Conservation (phyloP, 30 jellyfish, hydroid and myxozoan genomes). For the Pelagia noctiluca region DNA sequence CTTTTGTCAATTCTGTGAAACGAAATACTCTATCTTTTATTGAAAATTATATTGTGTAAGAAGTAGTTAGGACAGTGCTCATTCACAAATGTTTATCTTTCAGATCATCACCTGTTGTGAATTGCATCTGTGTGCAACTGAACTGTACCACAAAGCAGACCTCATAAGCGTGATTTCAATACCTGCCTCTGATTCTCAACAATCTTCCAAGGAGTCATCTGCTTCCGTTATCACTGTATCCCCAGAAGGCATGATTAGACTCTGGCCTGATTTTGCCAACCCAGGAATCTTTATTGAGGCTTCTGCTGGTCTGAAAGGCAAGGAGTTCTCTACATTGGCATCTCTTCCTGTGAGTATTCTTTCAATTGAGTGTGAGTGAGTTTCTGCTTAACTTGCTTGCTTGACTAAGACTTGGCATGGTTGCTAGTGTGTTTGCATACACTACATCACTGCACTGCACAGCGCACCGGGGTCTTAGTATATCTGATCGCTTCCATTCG, state of each 20-base stretch:
- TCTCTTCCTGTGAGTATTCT: slow-evolving; percentile 63
- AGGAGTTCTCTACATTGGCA: slow-evolving; percentile 73
- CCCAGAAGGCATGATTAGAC: slow-evolving; percentile 88
- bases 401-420: no score
- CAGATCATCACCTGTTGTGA: slow-evolving; percentile 81
- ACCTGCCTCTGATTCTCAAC: slow-evolving; percentile 35
- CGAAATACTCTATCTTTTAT: no score
- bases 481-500: no score
- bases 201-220: slow-evolving; percentile 36
- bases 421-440: no score
- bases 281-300: slow-evolving; percentile 81
- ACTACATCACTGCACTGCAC: no score
- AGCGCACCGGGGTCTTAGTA: no score
- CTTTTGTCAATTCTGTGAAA: no score
- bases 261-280: slow-evolving; percentile 85
- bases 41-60: no score
- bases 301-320: slow-evolving; percentile 77
- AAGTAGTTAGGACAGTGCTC: no score
- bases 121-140: slow-evolving; percentile 83
- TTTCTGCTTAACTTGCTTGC: no score
- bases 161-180: slow-evolving; percentile 73
- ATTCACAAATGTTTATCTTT: no score
- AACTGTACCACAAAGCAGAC: slow-evolving; percentile 84
- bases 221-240: slow-evolving; percentile 81
- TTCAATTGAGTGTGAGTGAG: not conserved